Conservation (phyloP, 2,113 vertebrate genomes). For the Ptychochromis oligacanthus region DNA sequence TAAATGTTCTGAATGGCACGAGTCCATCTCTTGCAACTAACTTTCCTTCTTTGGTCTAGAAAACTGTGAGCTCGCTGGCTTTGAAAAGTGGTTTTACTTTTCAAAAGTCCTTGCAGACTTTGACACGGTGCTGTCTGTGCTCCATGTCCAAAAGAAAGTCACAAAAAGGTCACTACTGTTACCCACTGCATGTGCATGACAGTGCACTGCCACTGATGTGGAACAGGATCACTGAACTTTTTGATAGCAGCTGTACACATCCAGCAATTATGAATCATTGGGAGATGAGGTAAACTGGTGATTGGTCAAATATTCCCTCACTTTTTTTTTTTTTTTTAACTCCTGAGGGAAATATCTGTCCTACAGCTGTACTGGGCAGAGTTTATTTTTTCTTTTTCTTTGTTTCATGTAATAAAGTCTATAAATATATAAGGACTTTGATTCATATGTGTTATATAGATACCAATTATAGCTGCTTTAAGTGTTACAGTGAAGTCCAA, state of each 20-base stretch:
- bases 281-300: not conserved
- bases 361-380: not conserved
- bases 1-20: not conserved
- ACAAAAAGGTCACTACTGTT: not conserved
- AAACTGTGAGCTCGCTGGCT: not conserved
- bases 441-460: not conserved
- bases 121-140: not conserved
- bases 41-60: not conserved
- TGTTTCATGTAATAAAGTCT: not conserved
- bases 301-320: not conserved
- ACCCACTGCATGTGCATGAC: not conserved
- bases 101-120: not conserved
- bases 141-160: not conserved
- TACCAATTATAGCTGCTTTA: not conserved
- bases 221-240: not conserved
- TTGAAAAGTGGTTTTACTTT: not conserved
- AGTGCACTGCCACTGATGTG: not conserved
- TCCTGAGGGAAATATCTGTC: not conserved
- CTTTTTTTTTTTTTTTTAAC: not conserved
- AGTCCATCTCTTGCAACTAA: not conserved
- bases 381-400: not conserved
- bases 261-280: not conserved
- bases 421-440: not conserved
- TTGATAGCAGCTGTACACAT: not conserved
- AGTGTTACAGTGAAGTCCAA: not conserved